These are phyloP conservation scores for Drosophila fuyamai DNA, from an alignment of 1,140 invertebrate genomes.

Conservation along the genomic window DNA sequence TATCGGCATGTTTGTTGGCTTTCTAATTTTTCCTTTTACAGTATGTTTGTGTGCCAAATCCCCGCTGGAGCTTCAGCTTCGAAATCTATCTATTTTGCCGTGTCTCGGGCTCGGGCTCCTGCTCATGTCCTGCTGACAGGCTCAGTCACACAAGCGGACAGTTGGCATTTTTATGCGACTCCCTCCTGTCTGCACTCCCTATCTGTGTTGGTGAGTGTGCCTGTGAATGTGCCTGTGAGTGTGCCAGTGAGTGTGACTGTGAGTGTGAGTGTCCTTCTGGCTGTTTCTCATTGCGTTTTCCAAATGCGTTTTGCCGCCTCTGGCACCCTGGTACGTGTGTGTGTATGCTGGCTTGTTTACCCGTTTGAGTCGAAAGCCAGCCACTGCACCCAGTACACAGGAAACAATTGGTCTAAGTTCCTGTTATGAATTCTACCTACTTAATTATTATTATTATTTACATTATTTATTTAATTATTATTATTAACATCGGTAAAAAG, in stretches of 20 bases:
- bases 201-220: slow-evolving; percentile 17
- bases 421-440: not conserved
- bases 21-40: slow-evolving; percentile 48
- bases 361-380: slow-evolving; percentile 42
- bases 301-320: slow-evolving; percentile 74
- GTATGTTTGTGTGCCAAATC: slow-evolving; percentile 47
- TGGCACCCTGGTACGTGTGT: slow-evolving; percentile 28
- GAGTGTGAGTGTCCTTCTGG: slow-evolving; percentile 27
- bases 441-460: too few species aligned
- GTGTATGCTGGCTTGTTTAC: slow-evolving; percentile 44
- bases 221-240: slow-evolving; percentile 9
- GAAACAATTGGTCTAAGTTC: not conserved
- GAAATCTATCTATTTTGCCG: slow-evolving; percentile 74
- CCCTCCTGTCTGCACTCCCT: not conserved
- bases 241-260: slow-evolving; percentile 19
- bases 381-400: slow-evolving; percentile 26
- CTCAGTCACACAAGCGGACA: slow-evolving; percentile 77
- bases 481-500: too few species aligned
- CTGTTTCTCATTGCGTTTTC: slow-evolving; percentile 68
- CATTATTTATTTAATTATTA: too few species aligned
- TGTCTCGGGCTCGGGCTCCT: slow-evolving; percentile 41
- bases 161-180: slow-evolving; percentile 75
- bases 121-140: slow-evolving; percentile 77
- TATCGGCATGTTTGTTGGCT: slow-evolving; percentile 38
- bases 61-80: slow-evolving; percentile 34